Conservation (phyloP, 2,888 invertebrate genomes). For the Hirtodrosophila trivittata region DNA sequence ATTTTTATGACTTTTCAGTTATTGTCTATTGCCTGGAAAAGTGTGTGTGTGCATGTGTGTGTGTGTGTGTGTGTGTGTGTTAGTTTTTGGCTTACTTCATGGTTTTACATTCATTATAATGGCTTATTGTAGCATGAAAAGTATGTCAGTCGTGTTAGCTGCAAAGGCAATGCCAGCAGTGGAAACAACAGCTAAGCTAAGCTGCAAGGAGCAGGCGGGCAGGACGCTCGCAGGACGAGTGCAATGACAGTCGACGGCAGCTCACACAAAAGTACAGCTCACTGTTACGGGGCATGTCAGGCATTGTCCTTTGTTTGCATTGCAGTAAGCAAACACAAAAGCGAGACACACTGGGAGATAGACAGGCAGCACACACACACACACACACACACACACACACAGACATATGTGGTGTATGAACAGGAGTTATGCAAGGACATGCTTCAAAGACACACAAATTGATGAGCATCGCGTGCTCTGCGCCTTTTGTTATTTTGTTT, state of each 20-base stretch:
- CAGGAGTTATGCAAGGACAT: slow-evolving; percentile 59
- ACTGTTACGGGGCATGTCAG: slow-evolving; percentile 59
- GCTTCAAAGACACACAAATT: slow-evolving; percentile 65
- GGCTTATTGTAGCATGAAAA: slow-evolving; percentile 78
- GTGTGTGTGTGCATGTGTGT: neutral
- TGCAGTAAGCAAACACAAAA: slow-evolving; percentile 77
- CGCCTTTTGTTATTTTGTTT: slow-evolving; percentile 66
- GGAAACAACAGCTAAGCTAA: slow-evolving; percentile 28
- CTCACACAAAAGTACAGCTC: slow-evolving; percentile 37
- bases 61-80: slow-evolving; percentile 40
- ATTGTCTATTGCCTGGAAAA: slow-evolving; percentile 20
- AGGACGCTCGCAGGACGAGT: slow-evolving; percentile 11
- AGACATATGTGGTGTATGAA: slow-evolving; percentile 10
- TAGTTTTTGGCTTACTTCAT: slow-evolving; percentile 69
- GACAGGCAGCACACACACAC: slow-evolving; percentile 12
- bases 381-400: slow-evolving; percentile 7
- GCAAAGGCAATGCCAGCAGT: slow-evolving; percentile 47
- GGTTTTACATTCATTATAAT: slow-evolving; percentile 73
- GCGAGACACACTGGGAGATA: slow-evolving; percentile 50
- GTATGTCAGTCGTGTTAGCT: slow-evolving; percentile 73
- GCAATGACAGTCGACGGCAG: slow-evolving; percentile 52
- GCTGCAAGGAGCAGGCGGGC: neutral
- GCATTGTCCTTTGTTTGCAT: slow-evolving; percentile 75
- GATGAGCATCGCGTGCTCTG: slow-evolving; percentile 75
- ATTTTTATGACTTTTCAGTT: neutral